Evolutionary conservation across 2,113 vertebrate genomes (phyloP).

Genomic region (Petrocephalus zakoni): DNA sequence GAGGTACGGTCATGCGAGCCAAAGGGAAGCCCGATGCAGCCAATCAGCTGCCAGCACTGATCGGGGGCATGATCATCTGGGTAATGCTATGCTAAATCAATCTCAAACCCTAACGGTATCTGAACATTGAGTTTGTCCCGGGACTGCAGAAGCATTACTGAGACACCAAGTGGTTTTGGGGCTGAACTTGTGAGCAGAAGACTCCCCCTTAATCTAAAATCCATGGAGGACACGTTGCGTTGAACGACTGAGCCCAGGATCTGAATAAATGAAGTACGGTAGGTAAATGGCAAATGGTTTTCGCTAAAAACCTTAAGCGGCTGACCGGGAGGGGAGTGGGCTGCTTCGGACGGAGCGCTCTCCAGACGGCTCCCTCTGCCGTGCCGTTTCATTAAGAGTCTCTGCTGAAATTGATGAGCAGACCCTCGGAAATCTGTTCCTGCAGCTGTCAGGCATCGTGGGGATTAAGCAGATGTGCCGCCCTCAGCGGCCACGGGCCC

Average conservation of each 20-base stretch:
- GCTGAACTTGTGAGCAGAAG: not conserved
- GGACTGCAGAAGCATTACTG: not conserved
- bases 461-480: slow-evolving; percentile 63
- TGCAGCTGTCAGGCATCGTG: slow-evolving; percentile 54
- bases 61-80: not conserved
- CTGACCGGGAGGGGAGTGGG: not conserved
- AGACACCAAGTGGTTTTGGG: not conserved
- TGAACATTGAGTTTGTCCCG: not conserved
- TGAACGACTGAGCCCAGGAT: not conserved
- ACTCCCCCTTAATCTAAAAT: not conserved
- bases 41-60: not conserved
- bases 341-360: not conserved
- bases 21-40: not conserved
- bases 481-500: slow-evolving; percentile 60
- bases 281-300: not conserved
- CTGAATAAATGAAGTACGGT: not conserved
- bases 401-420: slow-evolving; percentile 47
- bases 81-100: not conserved
- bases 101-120: not conserved
- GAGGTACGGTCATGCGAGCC: not conserved
- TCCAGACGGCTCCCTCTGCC: not conserved
- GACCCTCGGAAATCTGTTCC: slow-evolving; percentile 55
- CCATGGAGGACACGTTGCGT: not conserved
- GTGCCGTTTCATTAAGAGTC: not conserved
- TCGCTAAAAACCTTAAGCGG: not conserved